These are phyloP conservation scores for Drosophila repleta DNA, from an alignment of 1,140 invertebrate genomes.

Conservation along the genomic window DNA sequence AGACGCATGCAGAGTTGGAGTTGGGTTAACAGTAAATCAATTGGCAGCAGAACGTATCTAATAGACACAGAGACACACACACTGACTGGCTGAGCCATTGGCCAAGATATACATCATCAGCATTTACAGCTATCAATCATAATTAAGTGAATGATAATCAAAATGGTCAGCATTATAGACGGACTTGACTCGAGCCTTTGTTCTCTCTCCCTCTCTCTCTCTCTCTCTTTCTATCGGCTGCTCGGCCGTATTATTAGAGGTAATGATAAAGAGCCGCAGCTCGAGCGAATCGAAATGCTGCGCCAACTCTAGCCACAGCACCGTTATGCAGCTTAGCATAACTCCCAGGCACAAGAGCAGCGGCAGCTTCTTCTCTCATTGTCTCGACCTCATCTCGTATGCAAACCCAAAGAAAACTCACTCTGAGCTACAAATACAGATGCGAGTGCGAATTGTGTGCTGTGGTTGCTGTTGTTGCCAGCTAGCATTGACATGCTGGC, in stretches of 20 bases:
- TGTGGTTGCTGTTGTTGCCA: constrained; percentile 29
- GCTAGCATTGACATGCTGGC: constrained; percentile 64
- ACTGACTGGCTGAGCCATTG: constrained; percentile 4
- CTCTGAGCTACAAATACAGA: constrained; percentile 56
- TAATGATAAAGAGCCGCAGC: constrained; percentile 75
- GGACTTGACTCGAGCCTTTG: constrained; percentile 25
- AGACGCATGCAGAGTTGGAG: constrained; percentile 16
- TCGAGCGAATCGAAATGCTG: constrained; percentile 57
- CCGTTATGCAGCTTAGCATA: constrained; percentile 77
- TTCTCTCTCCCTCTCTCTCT: constrained; percentile 2
- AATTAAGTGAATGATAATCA: constrained; percentile 83
- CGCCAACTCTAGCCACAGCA: constrained; percentile 37
- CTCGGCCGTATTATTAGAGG: constrained; percentile 62
- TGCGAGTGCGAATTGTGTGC: constrained; percentile 20
- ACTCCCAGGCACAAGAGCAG: constrained; percentile 20
- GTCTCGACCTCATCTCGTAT: constrained; percentile 69
- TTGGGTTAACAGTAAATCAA: constrained; percentile 72
- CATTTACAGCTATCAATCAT: constrained; percentile 82
- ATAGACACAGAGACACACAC: neutral
- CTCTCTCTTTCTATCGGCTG: no score
- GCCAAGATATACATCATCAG: constrained; percentile 41
- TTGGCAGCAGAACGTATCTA: constrained; percentile 46
- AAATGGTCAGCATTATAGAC: constrained; percentile 75
- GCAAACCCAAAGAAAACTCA: constrained; percentile 57
- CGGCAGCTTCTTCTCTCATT: constrained; percentile 24